These are phyloP conservation scores for Paratilapia polleni DNA, from an alignment of 2,113 vertebrate genomes.

Conservation along the genomic window DNA sequence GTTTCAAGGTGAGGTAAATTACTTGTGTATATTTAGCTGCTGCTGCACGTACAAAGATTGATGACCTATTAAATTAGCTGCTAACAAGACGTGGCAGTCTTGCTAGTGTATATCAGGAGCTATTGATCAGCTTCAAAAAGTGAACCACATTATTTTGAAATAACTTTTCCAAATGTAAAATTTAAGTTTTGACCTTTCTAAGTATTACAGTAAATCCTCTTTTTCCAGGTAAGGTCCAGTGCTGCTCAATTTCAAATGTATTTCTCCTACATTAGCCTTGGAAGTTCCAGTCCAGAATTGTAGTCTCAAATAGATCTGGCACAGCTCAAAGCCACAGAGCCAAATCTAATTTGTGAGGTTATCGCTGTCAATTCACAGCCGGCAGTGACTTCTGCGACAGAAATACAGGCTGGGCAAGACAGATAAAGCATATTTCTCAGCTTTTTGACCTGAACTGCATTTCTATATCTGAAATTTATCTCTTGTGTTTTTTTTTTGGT, in stretches of 20 bases:
- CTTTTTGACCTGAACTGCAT: constrained; percentile 53
- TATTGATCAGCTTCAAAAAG: constrained; percentile 49
- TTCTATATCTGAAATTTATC: constrained; percentile 52
- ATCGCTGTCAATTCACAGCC: constrained; percentile 68
- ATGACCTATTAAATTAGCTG: constrained; percentile 50
- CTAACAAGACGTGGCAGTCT: constrained; percentile 44
- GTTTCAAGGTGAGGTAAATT: constrained; percentile 69
- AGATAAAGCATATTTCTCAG: constrained; percentile 62
- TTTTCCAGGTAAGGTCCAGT: constrained; percentile 35
- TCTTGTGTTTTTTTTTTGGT: constrained; percentile 45
- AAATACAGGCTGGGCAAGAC: constrained; percentile 64
- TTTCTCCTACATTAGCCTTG: constrained; percentile 46
- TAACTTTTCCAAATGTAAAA: constrained; percentile 49
- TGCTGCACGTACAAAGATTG: constrained; percentile 25
- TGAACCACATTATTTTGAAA: constrained; percentile 49
- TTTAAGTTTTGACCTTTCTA: constrained; percentile 52
- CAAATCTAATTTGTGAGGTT: constrained; percentile 75
- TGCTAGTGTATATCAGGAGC: constrained; percentile 25
- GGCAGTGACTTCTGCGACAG: constrained; percentile 45
- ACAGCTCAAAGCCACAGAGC: constrained; percentile 61
- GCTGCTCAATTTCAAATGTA: constrained; percentile 59
- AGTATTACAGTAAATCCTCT: constrained; percentile 52
- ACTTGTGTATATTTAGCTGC: constrained; percentile 35
- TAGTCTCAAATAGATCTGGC: constrained; percentile 66
- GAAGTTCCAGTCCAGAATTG: constrained; percentile 46